Conservation (phyloP, 2,797 vertebrate species). For the Chromis chromis region DNA sequence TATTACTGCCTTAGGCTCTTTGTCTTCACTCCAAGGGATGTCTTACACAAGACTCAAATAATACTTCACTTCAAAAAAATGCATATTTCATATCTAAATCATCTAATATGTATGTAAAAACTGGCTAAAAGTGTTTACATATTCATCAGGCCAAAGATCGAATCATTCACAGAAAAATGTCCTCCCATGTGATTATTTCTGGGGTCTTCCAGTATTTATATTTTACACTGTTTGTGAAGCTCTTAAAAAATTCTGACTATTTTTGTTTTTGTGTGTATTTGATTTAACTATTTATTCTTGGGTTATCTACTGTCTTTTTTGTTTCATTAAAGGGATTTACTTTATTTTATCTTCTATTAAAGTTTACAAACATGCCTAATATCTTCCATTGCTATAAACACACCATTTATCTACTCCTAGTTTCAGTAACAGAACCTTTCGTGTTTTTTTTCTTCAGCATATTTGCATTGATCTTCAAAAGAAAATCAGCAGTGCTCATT, state of each 20-base stretch:
- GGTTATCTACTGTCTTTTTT: slow-evolving; percentile 48
- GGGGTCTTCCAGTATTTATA: not conserved
- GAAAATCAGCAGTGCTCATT: not conserved
- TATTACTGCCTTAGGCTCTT: not conserved
- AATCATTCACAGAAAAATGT: not conserved
- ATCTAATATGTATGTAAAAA: not conserved
- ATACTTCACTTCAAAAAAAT: not conserved
- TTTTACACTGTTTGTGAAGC: slow-evolving; percentile 11
- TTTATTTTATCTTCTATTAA: slow-evolving; percentile 16
- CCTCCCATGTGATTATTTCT: slow-evolving; percentile 6
- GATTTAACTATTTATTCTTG: slow-evolving; percentile 67
- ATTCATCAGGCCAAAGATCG: slow-evolving; percentile 15
- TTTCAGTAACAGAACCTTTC: not conserved
- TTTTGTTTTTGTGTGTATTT: slow-evolving; percentile 67
- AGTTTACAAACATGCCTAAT: slow-evolving; percentile 49
- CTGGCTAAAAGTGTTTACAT: not conserved
- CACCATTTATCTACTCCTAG: slow-evolving; percentile 25
- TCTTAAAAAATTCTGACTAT: slow-evolving; percentile 32
- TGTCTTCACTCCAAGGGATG: not conserved
- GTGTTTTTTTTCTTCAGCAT: not conserved
- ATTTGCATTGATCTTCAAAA: not conserved
- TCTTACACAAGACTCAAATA: not conserved
- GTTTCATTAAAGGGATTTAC: slow-evolving; percentile 29
- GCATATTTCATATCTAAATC: not conserved
- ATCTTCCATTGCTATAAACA: slow-evolving; percentile 20